Conservation (phyloP, 1,140 invertebrate genomes). For the Nymphalis io region DNA sequence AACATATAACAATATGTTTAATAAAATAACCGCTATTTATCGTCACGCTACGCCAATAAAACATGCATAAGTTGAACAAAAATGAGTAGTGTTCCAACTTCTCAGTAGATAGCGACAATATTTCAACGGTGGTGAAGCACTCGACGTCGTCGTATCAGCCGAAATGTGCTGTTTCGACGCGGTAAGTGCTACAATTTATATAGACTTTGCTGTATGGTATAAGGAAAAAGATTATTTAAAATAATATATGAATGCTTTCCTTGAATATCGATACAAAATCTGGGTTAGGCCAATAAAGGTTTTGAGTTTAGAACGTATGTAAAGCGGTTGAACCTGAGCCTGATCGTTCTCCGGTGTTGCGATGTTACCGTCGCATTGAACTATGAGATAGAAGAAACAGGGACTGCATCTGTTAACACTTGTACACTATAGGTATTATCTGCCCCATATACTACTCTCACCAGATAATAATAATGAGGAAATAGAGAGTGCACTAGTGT, state of each 20-base stretch:
- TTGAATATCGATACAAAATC: too few species aligned
- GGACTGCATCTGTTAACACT: too few species aligned
- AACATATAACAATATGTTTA: neutral
- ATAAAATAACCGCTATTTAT: neutral
- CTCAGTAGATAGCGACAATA: conserved; percentile 57
- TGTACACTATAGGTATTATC: too few species aligned
- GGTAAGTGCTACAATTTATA: conserved; percentile 75
- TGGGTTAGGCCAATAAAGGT: too few species aligned
- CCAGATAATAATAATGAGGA: too few species aligned
- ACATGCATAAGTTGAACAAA: conserved; percentile 8
- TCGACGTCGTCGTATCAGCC: conserved; percentile 55
- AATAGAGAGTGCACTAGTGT: too few species aligned
- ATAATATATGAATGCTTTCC: neutral
- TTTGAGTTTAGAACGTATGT: too few species aligned
- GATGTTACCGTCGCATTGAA: too few species aligned
- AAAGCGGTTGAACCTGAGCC: too few species aligned
- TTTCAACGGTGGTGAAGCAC: conserved; percentile 60
- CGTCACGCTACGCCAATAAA: conserved; percentile 1
- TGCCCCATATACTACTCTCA: too few species aligned
- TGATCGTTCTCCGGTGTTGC: too few species aligned
- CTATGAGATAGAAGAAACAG: too few species aligned
- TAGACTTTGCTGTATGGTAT: conserved; percentile 49
- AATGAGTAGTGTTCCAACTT: conserved; percentile 14
- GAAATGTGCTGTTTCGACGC: conserved; percentile 75
- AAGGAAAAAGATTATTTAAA: conserved; percentile 17